These are phyloP conservation scores for Sialia sialis DNA, from an alignment of 2,113 vertebrate species.

Conservation along the genomic window DNA sequence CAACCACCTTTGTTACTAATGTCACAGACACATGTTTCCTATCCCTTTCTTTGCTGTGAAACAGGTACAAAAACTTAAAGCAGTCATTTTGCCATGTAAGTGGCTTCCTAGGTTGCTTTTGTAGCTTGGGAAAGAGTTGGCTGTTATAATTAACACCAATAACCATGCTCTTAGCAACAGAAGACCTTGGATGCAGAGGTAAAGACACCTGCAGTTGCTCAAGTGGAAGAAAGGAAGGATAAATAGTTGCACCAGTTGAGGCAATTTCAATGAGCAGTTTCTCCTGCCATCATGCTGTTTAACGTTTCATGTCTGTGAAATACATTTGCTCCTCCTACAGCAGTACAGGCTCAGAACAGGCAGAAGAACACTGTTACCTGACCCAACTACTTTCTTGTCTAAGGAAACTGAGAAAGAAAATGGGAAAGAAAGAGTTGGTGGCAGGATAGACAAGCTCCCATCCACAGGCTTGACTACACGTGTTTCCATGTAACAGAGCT, in stretches of 20 bases:
- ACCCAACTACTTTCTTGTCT: not conserved
- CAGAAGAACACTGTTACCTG: not conserved
- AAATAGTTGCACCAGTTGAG: not conserved
- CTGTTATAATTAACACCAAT: not conserved
- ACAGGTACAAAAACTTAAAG: not conserved
- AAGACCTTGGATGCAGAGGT: not conserved
- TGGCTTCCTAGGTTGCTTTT: not conserved
- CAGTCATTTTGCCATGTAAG: not conserved
- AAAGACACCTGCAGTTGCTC: not conserved
- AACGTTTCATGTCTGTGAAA: not conserved
- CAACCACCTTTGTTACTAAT: not conserved
- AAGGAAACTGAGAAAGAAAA: not conserved
- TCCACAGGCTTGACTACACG: fast-evolving
- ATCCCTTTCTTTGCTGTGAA: not conserved
- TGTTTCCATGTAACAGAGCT: not conserved
- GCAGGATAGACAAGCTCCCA: not conserved
- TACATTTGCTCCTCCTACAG: not conserved
- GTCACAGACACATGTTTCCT: not conserved
- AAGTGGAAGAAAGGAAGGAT: not conserved
- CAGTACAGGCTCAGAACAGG: not conserved
- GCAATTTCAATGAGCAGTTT: not conserved
- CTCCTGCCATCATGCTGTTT: not conserved
- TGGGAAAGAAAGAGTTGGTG: not conserved
- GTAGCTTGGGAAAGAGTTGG: not conserved
- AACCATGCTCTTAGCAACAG: not conserved